Evolutionary conservation across 2,797 vertebrate species (phyloP).

Genomic region (Psittacula echo): DNA sequence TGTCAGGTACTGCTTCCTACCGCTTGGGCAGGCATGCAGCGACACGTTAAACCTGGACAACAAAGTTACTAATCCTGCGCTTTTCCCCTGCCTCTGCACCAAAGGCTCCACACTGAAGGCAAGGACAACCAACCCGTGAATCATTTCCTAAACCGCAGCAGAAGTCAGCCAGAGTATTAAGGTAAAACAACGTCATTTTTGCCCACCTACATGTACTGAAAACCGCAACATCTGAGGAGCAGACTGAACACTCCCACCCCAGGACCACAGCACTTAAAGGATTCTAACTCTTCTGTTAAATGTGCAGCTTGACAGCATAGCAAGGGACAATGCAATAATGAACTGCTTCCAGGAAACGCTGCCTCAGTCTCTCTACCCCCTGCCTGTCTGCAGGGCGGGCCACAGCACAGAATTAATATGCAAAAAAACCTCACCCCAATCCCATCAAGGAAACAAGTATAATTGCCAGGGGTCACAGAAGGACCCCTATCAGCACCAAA

Average conservation of each 20-base stretch:
- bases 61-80: not conserved
- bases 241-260: not conserved
- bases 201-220: not conserved
- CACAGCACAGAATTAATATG: rapidly evolving
- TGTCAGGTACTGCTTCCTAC: not conserved
- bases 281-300: not conserved
- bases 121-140: not conserved
- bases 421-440: not conserved
- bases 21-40: not conserved
- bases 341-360: not conserved
- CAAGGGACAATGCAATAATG: not conserved
- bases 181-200: not conserved
- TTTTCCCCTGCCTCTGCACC: not conserved
- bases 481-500: not conserved
- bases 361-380: rapidly evolving
- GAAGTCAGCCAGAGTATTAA: not conserved
- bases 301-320: not conserved
- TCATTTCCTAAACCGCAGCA: not conserved
- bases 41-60: not conserved
- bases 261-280: rapidly evolving
- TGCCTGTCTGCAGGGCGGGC: not conserved
- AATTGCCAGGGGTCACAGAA: not conserved
- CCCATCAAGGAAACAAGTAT: not conserved
- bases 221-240: not conserved
- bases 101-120: not conserved